Conservation (phyloP, 2,888 invertebrate species). For the Mylabris sibirica region DNA sequence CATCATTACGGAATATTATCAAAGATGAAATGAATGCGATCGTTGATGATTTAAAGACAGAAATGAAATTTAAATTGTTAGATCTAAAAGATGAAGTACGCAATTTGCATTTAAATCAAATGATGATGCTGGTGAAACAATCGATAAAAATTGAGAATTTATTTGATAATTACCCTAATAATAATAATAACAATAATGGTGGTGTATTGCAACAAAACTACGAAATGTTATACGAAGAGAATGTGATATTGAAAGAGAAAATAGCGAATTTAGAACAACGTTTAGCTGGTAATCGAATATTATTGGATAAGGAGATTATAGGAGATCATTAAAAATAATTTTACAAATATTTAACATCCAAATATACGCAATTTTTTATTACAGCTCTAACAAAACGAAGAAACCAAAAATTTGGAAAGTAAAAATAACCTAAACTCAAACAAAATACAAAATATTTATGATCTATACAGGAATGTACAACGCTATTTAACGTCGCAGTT, state of each 20-base stretch:
- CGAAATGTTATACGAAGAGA: conserved; percentile 63
- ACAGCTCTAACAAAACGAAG: conserved; percentile 59
- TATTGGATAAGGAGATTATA: neutral
- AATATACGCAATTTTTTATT: conserved; percentile 64
- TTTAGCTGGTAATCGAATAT: conserved; percentile 17
- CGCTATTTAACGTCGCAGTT: no score
- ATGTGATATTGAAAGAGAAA: conserved; percentile 63
- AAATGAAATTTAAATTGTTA: conserved; percentile 21
- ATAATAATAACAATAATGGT: no score
- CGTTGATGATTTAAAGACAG: neutral
- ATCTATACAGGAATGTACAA: no score
- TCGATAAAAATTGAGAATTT: conserved; percentile 52
- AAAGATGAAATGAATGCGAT: neutral
- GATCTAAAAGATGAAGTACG: conserved; percentile 45
- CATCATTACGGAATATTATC: conserved; percentile 22
- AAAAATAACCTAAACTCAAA: conserved; percentile 39
- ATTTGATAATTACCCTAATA: conserved; percentile 43
- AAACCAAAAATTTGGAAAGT: neutral
- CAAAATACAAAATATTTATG: conserved; percentile 62
- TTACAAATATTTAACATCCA: conserved; percentile 55
- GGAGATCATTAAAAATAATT: neutral
- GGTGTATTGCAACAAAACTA: conserved; percentile 59
- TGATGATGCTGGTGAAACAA: conserved; percentile 54
- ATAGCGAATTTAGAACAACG: conserved; percentile 61
- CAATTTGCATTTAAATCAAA: conserved; percentile 49